Percentiles rank a stretch among this genome's conserved stretches.
Evolutionary conservation across 1,140 invertebrate species (phyloP).

Genomic region (Leptestheria dahalacensis): DNA sequence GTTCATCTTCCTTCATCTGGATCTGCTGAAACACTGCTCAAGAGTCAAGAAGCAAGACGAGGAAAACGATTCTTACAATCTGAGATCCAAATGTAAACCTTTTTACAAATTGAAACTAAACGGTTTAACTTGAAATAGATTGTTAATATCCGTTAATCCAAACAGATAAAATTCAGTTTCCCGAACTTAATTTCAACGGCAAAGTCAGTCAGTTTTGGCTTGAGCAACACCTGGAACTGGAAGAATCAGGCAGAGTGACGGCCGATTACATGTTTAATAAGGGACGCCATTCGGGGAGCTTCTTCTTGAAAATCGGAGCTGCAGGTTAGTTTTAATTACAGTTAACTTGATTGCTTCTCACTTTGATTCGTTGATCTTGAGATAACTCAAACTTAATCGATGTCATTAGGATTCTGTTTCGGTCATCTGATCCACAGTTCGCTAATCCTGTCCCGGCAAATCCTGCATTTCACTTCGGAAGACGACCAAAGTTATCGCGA

Average conservation of each 20-base stretch:
- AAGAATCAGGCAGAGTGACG: too few relatives aligned
- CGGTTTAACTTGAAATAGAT: too few relatives aligned
- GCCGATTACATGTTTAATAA: conserved; percentile 39
- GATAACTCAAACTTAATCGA: neutral
- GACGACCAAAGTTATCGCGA: conserved; percentile 26
- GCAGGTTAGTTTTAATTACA: conserved; percentile 34
- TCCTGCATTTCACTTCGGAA: conserved; percentile 35
- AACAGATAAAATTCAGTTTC: too few relatives aligned
- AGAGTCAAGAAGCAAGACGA: conserved; percentile 10
- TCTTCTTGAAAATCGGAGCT: conserved; percentile 55
- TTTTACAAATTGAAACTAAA: too few relatives aligned
- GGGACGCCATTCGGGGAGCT: conserved; percentile 48
- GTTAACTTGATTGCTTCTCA: conserved; percentile 7
- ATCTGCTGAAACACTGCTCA: conserved; percentile 38
- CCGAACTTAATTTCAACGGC: conserved; percentile 10
- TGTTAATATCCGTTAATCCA: too few relatives aligned
- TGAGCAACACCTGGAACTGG: too few relatives aligned
- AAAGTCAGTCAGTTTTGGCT: too few relatives aligned
- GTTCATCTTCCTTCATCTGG: conserved; percentile 40
- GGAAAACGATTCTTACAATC: neutral
- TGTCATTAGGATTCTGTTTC: conserved; percentile 47
- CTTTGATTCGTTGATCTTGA: too few relatives aligned
- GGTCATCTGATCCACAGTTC: conserved; percentile 52
- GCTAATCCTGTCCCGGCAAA: conserved; percentile 43
- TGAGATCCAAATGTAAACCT: neutral